Base-by-base conservation (phyloP, 2,888 invertebrate genomes). In the Malthinus flaveolus region DNA sequence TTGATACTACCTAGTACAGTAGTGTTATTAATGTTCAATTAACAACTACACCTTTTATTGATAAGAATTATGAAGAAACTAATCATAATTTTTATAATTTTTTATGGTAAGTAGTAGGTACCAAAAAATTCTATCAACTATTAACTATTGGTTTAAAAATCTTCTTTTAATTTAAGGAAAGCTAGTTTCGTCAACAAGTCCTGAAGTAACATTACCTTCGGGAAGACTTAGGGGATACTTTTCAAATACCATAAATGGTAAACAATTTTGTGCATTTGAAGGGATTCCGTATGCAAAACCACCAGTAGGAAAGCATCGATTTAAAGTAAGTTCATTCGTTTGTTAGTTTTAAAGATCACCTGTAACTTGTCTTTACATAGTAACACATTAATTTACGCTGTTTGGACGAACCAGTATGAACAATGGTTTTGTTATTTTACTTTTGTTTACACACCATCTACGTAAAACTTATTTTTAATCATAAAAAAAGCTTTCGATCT, bases 231-330 rank as follows among this genome's bases (percentile, higher is more conserved):
- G 50, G 9, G 64, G 63, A 49, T 66, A 62, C 63, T 63, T 68
- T 23, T 66, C 58, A 23, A 65, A 62, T 49, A 68, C 70, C 7
- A 56, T 64, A 55, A 67, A 63, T 11, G 58, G 67, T 63, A 33
- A 66, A 47, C 69, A 73, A 0, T 85, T 80, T 63, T 83, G 83
- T 7, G 84, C 86, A 34, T 89, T 86, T 66, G 80, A 84, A 65
- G 87, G 88, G 0, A 78, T 89, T 45, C 88, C 88, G 0, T 89
- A 86, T 67, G 88, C 88, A 0, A 74, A 82, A 49, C 84, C 88
- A 9, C 88, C 88, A 1, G 71, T 86, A 7, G 86, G 86, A n/a
- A 81, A 84, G 60, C 78, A 82, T 45, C 76, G 88, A 66, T 88
- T 87, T 71, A 80, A 84, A 74, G 75, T 75, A 67, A 62, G 65